Evolutionary conservation across 2,888 invertebrate genomes (phyloP), one percentile per base, ranked within the genome.

Genomic region (Eupeodes latifasciatus): DNA sequence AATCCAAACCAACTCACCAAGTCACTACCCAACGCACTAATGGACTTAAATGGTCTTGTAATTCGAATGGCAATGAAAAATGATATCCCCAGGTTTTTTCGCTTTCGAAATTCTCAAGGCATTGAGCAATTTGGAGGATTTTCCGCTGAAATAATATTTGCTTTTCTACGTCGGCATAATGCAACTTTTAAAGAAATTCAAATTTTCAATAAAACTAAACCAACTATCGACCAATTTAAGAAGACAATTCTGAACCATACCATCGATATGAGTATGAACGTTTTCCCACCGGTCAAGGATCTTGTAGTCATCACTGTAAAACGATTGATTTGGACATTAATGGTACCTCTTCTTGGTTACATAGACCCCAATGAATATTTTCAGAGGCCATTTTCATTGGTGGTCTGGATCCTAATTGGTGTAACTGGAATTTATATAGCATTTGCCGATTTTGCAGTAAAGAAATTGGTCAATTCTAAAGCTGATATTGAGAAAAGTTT

Each of bases 291-390:
- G 12, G 7, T 3, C 0, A 10, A 10, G 9, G 36, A 10, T 1
- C 14, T 57, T 12, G n/a, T 27, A 7, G 4, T 14, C 3, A 47
- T 69, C 62, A 14, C 49, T 4, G 47, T 40, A 0, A 55, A 36
- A 34, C 3, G 47, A 4, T 0, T 47, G 19, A 40, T 7, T 12
- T 82, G 34, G 76, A 49, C 55, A 10, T 11, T 81, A 4, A 11
- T 82, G n/a, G 55, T 82, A 2, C 71, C 82, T 1, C 10, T 53
- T 47, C 64, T 12, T n/a, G 55, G 53, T n/a, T 11, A 64, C 11
- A 14, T 77, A 12, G 34, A 71, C 49, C 77, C 76, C 1, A 53
- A 71, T 49, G 62, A 82, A 12, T 71, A 76, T 40, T 82, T 77
- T 36, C 27, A 40, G 11, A 49, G 59, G 5, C 81, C 81, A 3